Base-by-base conservation (phyloP, 2,797 vertebrate species). In the Rhinatrema bivittatum region DNA sequence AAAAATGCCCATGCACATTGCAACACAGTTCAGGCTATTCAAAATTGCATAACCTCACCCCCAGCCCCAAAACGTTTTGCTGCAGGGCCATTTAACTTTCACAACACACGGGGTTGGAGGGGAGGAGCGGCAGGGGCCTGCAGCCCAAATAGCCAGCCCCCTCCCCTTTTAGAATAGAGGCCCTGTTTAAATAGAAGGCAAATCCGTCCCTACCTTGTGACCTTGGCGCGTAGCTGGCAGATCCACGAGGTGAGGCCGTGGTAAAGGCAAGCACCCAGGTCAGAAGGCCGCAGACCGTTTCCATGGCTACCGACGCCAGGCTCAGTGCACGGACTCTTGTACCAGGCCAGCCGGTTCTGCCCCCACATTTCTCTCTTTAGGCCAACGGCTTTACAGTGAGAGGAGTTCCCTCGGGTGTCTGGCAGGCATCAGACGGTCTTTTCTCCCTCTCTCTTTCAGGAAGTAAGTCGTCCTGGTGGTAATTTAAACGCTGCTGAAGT, bases 281-380 rank as follows among this genome's bases (percentile, higher is more conserved):
- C 73, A 97, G 76, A 66, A 89, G 84, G 78, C 84, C 90, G 89
- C 88, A 87, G 73, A 89, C 79, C 33, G 66, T 83, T 81, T 93
- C 90, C 94, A 97, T 98, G 83, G 80, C 81, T 82, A 86, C 84
- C 65, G 78, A 70, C 71, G 71, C 81, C 78, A 68, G 81, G 62
- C 66, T 86, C 72, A 73, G 79, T 73, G 84, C 79, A 42, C 69
- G 53, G 48, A 60, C 41, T 38, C 16, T 53, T 82, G 80, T 89
- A 78, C 74, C 69, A 73, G 61, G 77, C 68, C 76, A n/a, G 29
- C 46, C 22, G 50, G 57, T 64, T 75, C 86, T 66, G 91, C 90
- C 85, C 91, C 94, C 89, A 91, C 94, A 97, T 97, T 84, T 94
- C 94, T 97, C 82, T 86, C 87, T 83, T 85, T 66, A 58, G 44